Conservation (phyloP, 2,113 vertebrate species). For the Psilopsiagon aurifrons region DNA sequence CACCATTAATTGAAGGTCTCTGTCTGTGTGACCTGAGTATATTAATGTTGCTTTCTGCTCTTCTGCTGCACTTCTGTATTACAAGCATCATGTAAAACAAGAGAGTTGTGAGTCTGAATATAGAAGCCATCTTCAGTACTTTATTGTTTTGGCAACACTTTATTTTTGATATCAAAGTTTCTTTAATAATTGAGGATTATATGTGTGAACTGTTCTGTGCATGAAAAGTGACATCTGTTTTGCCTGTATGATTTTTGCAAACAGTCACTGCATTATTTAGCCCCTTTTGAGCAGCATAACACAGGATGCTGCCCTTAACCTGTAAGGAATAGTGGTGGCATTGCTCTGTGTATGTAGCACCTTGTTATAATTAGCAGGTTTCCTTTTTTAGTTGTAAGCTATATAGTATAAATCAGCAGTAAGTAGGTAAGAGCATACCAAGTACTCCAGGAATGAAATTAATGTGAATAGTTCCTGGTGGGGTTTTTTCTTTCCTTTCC, state of each 20-base stretch:
- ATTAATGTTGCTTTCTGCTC: neutral
- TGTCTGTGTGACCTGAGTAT: neutral
- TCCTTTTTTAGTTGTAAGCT: neutral
- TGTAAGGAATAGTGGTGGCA: neutral
- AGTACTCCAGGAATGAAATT: neutral
- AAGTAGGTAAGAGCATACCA: neutral
- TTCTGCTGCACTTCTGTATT: neutral
- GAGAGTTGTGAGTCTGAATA: neutral
- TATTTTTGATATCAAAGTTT: conserved; percentile 36
- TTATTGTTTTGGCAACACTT: conserved; percentile 32
- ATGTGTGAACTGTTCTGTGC: conserved; percentile 22
- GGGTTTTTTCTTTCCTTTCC: neutral
- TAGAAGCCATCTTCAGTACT: neutral
- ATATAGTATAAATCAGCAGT: neutral
- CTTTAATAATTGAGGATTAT: conserved; percentile 47
- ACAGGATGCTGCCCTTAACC: neutral
- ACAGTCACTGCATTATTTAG: conserved; percentile 41
- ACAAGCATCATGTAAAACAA: neutral
- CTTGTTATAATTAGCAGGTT: neutral
- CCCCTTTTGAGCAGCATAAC: neutral
- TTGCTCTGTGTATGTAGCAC: neutral
- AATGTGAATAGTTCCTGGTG: neutral
- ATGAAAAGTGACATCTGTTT: conserved; percentile 53
- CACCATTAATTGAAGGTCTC: neutral
- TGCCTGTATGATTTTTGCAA: conserved; percentile 38